A percentile compares a stretch with the other conserved stretches of the same genome.
These are phyloP conservation scores for Amphilophus citrinellus DNA, from an alignment of 2,113 vertebrate species.

Conservation along the genomic window DNA sequence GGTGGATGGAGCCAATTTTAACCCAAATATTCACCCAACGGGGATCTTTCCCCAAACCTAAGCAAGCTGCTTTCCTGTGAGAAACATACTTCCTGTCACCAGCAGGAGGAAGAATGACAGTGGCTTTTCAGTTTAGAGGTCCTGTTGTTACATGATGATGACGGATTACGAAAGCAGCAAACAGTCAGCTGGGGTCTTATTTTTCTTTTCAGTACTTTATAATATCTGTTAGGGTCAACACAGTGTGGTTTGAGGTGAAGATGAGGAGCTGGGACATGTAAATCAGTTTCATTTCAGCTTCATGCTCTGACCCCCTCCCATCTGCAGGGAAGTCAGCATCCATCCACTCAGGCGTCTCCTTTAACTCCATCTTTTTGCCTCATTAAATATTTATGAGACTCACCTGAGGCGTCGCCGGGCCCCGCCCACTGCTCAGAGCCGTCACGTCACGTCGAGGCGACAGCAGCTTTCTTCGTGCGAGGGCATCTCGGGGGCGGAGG, in stretches of 20 bases:
- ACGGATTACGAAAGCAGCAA: not conserved
- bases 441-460: slow-evolving; percentile 18
- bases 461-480: slow-evolving; percentile 11
- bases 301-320: not conserved
- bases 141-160: not conserved
- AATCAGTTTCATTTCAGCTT: slow-evolving; percentile 36
- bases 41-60: not conserved
- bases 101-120: not conserved
- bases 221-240: not conserved
- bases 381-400: slow-evolving; percentile 52
- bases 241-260: no score
- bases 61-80: not conserved
- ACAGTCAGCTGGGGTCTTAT: not conserved
- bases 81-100: not conserved
- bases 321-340: slow-evolving; percentile 6
- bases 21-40: not conserved
- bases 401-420: slow-evolving; percentile 31
- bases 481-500: slow-evolving; percentile 2
- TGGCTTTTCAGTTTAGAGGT: not conserved
- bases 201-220: not conserved
- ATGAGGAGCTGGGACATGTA: not conserved
- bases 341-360: not conserved
- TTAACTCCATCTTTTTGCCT: slow-evolving; percentile 3
- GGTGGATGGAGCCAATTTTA: not conserved
- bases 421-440: slow-evolving; percentile 14